Evolutionary conservation across 2,113 vertebrate genomes (phyloP).

Genomic region (Anarrhichthys ocellatus): DNA sequence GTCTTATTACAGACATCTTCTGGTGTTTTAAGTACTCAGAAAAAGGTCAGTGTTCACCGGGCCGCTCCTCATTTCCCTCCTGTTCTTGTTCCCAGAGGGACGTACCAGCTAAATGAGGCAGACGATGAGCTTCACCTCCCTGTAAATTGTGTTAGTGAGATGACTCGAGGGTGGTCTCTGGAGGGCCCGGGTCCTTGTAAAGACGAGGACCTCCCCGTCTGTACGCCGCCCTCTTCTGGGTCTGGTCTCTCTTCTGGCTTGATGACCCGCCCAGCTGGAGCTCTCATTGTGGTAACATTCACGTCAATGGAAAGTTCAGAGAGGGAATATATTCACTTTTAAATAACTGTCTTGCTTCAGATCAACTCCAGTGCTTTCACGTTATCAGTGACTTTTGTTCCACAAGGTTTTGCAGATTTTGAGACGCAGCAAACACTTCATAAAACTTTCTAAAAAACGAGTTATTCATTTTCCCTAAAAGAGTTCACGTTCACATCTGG

Average conservation of each 20-base stretch:
- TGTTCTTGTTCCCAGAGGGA: constrained; percentile 31
- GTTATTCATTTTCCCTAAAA: no score
- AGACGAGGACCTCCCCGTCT: constrained; percentile 64
- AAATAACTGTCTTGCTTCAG: no score
- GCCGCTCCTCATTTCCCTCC: background rate
- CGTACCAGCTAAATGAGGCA: constrained; percentile 50
- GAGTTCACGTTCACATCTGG: no score
- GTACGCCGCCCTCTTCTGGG: constrained; percentile 22
- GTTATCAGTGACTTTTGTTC: background rate
- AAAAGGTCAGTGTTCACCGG: background rate
- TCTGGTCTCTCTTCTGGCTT: constrained; percentile 27
- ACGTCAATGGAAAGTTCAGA: background rate
- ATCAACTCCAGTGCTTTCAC: background rate
- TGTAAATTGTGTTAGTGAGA: constrained; percentile 64
- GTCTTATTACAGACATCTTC: background rate
- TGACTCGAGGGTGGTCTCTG: constrained; percentile 73
- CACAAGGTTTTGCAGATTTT: background rate
- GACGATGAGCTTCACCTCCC: constrained; percentile 63
- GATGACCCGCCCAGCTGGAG: constrained; percentile 62
- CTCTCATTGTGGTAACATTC: constrained; percentile 17
- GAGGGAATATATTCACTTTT: constrained; percentile 9
- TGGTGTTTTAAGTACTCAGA: background rate
- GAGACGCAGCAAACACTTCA: background rate
- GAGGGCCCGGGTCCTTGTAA: constrained; percentile 62
- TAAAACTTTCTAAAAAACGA: no score